These are phyloP conservation scores for Solenopsis fugax DNA, from an alignment of 1,140 invertebrate genomes.

Conservation along the genomic window DNA sequence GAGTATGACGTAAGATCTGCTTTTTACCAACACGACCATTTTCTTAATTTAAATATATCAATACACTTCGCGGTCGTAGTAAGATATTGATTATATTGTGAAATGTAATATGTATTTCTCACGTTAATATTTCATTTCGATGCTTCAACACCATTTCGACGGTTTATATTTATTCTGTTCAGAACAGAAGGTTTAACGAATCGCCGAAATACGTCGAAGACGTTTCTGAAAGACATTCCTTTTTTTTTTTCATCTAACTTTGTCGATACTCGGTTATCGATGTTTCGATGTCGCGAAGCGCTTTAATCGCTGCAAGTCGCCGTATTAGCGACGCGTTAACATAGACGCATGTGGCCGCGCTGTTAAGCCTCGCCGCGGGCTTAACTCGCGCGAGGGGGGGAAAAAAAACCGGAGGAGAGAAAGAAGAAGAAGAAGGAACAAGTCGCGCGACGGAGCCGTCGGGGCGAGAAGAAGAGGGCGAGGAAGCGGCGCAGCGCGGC, in stretches of 20 bases:
- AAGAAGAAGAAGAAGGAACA: neutral
- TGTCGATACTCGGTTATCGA: neutral
- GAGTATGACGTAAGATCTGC: too few relatives aligned
- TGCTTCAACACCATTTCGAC: neutral
- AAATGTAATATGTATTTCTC: neutral
- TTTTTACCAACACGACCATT: too few relatives aligned
- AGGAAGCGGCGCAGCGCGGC: conserved; percentile 56
- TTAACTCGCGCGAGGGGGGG: conserved; percentile 26
- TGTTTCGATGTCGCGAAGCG: conserved; percentile 23
- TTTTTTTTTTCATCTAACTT: neutral
- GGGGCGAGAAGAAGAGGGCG: conserved; percentile 50
- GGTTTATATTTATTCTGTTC: neutral
- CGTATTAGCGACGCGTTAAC: conserved; percentile 63
- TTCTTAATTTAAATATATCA: too few relatives aligned
- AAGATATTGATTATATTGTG: too few relatives aligned
- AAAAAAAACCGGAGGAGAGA: conserved; percentile 40
- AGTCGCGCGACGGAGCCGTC: neutral
- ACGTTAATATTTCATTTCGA: neutral
- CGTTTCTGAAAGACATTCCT: neutral
- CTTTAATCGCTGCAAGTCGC: conserved; percentile 29
- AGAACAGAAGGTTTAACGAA: neutral
- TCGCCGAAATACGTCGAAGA: neutral
- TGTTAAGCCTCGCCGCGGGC: conserved; percentile 41
- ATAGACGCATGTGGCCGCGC: conserved; percentile 18
- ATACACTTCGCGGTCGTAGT: too few relatives aligned